Percentiles rank a stretch among this genome's conserved stretches.
These are phyloP conservation scores for Sciaenops ocellatus DNA, from an alignment of 2,797 vertebrate species.

Conservation along the genomic window DNA sequence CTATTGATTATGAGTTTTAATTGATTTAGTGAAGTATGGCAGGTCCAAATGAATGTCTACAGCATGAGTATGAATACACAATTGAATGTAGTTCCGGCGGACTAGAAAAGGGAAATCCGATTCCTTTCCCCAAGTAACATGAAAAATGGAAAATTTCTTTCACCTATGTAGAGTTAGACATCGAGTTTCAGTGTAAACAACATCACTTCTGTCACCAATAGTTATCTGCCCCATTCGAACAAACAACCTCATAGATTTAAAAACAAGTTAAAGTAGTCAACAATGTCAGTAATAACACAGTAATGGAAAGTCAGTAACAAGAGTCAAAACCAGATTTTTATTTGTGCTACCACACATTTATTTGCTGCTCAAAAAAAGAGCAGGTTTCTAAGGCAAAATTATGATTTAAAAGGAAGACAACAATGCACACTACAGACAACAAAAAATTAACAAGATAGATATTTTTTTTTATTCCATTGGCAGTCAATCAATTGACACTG, in stretches of 20 bases:
- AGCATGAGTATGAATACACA: constrained; percentile 78
- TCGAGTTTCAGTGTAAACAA: neutral
- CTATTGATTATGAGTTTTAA: neutral
- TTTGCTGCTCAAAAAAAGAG: neutral
- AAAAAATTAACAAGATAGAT: neutral
- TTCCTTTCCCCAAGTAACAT: constrained; percentile 58
- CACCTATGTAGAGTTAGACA: neutral
- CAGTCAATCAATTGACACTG: neutral
- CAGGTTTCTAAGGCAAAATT: neutral
- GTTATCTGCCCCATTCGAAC: neutral
- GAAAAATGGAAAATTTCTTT: constrained; percentile 20
- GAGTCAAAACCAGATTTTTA: neutral
- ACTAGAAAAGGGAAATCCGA: constrained; percentile 70
- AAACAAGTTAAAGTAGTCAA: neutral
- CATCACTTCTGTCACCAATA: neutral
- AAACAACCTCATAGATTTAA: neutral
- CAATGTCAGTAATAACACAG: neutral
- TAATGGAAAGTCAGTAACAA: neutral
- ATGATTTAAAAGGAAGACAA: neutral
- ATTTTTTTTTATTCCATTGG: neutral
- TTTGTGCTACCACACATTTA: neutral
- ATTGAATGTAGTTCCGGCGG: constrained; percentile 76
- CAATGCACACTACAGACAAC: neutral
- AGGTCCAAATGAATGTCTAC: constrained; percentile 7
- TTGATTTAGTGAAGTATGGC: neutral